Conservation (phyloP, 30 jellyfish, hydroid and myxozoan genomes). For the Rhopilema esculentum region DNA sequence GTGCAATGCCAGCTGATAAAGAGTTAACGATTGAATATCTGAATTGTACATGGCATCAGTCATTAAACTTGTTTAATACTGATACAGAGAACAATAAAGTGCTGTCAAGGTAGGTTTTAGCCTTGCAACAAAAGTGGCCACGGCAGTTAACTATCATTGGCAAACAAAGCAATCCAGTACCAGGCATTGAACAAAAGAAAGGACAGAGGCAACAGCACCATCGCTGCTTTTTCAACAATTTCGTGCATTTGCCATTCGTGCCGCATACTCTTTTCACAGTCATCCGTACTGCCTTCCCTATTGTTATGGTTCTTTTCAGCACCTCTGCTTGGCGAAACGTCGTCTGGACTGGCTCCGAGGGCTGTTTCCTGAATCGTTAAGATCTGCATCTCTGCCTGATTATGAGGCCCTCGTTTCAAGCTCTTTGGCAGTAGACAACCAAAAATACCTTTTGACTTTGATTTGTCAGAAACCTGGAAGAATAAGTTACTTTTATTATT, state of each 20-base stretch:
- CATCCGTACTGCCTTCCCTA: not conserved
- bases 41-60: too few relatives aligned
- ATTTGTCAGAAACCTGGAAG: not conserved
- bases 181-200: slow-evolving; percentile 43
- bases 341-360: not conserved
- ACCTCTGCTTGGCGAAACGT: not conserved
- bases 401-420: not conserved
- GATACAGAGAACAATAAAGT: slow-evolving; percentile 12
- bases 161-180: slow-evolving; percentile 37
- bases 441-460: not conserved
- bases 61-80: too few relatives aligned
- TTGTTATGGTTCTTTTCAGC: not conserved
- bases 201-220: slow-evolving; percentile 50
- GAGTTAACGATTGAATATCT: too few relatives aligned
- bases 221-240: slow-evolving; percentile 20
- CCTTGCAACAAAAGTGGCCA: not conserved
- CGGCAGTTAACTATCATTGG: not conserved
- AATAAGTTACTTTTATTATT: not conserved
- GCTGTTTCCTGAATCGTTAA: not conserved
- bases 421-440: not conserved
- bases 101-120: too few relatives aligned
- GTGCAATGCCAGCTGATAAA: too few relatives aligned
- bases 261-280: not conserved
- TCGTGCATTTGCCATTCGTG: not conserved
- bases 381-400: not conserved